Evolutionary conservation across 2,888 invertebrate species (phyloP).

Genomic region (Stegana nigrithorax): DNA sequence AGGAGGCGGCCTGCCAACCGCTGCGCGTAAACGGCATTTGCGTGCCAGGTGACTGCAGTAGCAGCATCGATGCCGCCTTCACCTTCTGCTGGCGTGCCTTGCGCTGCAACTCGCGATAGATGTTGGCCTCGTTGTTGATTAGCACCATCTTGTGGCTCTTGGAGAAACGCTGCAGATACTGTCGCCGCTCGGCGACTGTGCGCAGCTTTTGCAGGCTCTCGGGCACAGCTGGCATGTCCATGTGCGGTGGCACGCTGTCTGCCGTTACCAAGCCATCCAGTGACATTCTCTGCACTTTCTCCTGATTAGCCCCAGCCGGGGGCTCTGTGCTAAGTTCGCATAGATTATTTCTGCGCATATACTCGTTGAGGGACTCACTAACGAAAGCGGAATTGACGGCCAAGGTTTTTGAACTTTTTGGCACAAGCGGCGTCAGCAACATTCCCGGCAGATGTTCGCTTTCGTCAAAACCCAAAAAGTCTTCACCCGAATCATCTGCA

Average conservation of each 20-base stretch:
- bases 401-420: constrained; percentile 39
- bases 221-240: constrained; percentile 64
- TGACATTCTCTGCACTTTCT: constrained; percentile 33
- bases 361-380: constrained; percentile 70
- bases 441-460: constrained; percentile 62
- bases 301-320: constrained; percentile 34
- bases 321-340: constrained; percentile 48
- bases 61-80: constrained; percentile 55
- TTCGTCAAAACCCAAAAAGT: constrained; percentile 66
- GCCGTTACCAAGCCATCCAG: constrained; percentile 63
- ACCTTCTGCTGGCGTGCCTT: constrained; percentile 57
- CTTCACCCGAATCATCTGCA: constrained; percentile 45
- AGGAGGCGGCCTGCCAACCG: constrained; percentile 66
- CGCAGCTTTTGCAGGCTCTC: constrained; percentile 68
- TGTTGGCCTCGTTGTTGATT: constrained; percentile 67
- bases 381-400: constrained; percentile 68
- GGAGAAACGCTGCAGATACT: constrained; percentile 65
- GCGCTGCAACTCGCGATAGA: constrained; percentile 64
- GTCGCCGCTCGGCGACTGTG: constrained; percentile 71
- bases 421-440: constrained; percentile 65
- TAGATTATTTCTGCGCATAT: constrained; percentile 69
- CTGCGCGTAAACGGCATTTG: constrained; percentile 65
- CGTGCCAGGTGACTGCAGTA: constrained; percentile 49
- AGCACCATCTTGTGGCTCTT: constrained; percentile 65
- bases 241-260: constrained; percentile 58